Percentiles rank a stretch among this genome's conserved stretches.
These are phyloP conservation scores for Anodontia alba DNA, from an alignment of 2,888 invertebrate genomes.

Conservation along the genomic window DNA sequence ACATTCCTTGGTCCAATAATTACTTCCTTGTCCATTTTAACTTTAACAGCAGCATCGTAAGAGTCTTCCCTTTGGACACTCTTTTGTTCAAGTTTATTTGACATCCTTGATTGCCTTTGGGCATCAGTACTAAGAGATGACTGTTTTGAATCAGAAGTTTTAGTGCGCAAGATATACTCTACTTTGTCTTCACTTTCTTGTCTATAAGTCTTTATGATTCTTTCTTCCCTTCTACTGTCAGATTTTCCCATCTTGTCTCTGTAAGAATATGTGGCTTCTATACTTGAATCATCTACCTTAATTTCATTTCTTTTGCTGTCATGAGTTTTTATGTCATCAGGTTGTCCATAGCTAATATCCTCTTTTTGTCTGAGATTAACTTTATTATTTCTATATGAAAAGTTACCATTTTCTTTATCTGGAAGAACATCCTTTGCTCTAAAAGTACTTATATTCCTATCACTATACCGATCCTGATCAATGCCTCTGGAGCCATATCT, in stretches of 20 bases:
- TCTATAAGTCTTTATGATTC: neutral
- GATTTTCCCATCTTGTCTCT: neutral
- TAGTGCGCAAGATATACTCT: conserved; percentile 53
- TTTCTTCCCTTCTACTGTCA: neutral
- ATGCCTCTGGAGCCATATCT: neutral
- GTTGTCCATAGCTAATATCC: no score
- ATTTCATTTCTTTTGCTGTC: neutral
- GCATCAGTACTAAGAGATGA: neutral
- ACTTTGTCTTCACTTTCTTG: conserved; percentile 43
- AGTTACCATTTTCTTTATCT: neutral
- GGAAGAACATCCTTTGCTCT: neutral
- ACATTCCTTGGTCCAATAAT: neutral
- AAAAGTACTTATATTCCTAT: conserved; percentile 4
- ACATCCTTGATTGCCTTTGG: neutral
- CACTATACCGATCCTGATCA: conserved; percentile 22
- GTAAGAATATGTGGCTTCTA: conserved; percentile 2
- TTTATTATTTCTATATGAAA: neutral
- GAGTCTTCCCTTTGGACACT: neutral
- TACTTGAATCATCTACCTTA: no score
- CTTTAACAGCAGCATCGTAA: neutral
- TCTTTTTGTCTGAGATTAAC: neutral
- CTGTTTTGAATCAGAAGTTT: conserved; percentile 32
- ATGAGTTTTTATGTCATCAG: no score
- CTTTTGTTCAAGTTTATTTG: neutral
- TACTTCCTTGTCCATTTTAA: neutral